Evolutionary conservation across 2,888 invertebrate species (phyloP).

Genomic region (Phrixothrix hirtus): DNA sequence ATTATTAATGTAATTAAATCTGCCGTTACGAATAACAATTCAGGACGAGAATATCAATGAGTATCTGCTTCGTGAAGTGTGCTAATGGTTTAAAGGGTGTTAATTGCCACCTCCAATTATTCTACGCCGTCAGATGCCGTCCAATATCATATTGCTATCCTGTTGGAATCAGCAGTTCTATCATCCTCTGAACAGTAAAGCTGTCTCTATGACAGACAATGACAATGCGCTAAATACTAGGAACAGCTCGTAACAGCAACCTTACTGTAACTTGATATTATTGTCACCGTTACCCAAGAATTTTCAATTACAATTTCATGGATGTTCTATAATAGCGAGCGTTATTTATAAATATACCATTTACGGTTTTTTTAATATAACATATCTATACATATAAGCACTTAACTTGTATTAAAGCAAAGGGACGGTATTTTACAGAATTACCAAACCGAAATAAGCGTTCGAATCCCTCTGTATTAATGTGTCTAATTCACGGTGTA

Average conservation of each 20-base stretch:
- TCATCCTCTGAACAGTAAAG: constrained; percentile 3
- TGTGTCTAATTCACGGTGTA: too few species aligned
- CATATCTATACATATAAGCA: too few species aligned
- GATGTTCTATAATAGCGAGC: too few species aligned
- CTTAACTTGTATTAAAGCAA: too few species aligned
- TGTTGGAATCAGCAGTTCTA: constrained; percentile 26
- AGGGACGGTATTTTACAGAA: too few species aligned
- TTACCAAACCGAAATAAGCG: too few species aligned
- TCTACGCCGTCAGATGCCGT: constrained; percentile 30
- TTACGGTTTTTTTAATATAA: too few species aligned
- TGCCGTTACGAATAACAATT: constrained; percentile 27
- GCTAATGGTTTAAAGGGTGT: constrained; percentile 36
- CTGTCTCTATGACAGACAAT: constrained; percentile 16
- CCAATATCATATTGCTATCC: constrained; percentile 19
- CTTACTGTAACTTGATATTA: neutral
- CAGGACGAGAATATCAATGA: constrained; percentile 25
- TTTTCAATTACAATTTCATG: neutral
- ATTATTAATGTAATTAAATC: constrained; percentile 29
- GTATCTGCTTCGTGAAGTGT: constrained; percentile 29
- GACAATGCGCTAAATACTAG: constrained; percentile 14
- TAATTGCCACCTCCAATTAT: constrained; percentile 38
- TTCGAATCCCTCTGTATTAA: too few species aligned
- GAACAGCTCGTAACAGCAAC: neutral
- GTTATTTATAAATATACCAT: too few species aligned
- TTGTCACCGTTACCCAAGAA: neutral